Percentiles rank a stretch among this genome's conserved stretches.
These are phyloP conservation scores for Ochlodes sylvanus DNA, from an alignment of 2,888 invertebrate genomes.

Conservation along the genomic window DNA sequence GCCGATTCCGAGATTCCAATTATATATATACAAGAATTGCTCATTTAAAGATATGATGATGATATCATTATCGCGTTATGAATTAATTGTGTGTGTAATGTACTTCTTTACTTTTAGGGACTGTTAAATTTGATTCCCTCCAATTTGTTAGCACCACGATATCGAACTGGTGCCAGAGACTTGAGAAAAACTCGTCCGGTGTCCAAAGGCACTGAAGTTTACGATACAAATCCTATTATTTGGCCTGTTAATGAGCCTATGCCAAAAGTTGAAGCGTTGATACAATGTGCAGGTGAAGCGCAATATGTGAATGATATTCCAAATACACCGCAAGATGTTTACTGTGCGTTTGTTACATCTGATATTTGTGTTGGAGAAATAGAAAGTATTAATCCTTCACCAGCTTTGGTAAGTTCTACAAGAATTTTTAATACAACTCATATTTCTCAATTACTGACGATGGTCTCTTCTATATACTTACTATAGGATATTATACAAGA, in stretches of 20 bases:
- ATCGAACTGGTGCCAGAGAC: conserved; percentile 79
- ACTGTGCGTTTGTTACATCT: conserved; percentile 87
- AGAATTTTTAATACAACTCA: too few species aligned
- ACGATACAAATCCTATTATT: conserved; percentile 85
- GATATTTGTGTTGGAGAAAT: conserved; percentile 84
- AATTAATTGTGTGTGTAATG: too few species aligned
- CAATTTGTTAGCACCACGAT: conserved; percentile 67
- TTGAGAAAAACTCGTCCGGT: conserved; percentile 81
- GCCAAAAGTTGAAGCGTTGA: conserved; percentile 86
- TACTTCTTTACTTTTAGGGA: conserved; percentile 62
- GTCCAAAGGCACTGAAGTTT: conserved; percentile 86
- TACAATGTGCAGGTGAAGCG: conserved; percentile 88
- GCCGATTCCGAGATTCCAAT: too few species aligned
- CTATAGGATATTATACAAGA: too few species aligned
- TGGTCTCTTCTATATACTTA: too few species aligned
- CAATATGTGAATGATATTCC: conserved; percentile 87
- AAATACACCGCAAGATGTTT: conserved; percentile 85
- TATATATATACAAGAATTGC: too few species aligned
- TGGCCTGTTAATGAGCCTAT: conserved; percentile 89
- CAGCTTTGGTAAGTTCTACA: conserved; percentile 84
- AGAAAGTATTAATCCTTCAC: conserved; percentile 83
- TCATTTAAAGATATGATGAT: too few species aligned
- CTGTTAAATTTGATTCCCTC: conserved; percentile 79
- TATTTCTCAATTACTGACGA: too few species aligned
- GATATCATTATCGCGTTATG: not conserved